Evolutionary conservation across 1,140 invertebrate genomes (phyloP), one percentile per base, ranked within the genome.

Genomic region (Cylas formicarius): DNA sequence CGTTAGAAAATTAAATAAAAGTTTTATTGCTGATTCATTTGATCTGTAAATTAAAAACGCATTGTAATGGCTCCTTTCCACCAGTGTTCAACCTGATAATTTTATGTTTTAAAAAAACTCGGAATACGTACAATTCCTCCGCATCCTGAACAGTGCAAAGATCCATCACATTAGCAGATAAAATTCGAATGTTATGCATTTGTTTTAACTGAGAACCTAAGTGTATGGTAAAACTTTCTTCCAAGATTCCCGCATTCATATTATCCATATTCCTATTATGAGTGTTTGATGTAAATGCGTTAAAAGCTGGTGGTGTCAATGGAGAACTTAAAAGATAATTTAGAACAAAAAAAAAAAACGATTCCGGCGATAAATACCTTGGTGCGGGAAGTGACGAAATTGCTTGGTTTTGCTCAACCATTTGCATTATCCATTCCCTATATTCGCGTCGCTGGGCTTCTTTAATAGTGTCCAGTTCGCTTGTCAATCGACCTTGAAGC

Each of bases 171-270:
- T 93, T 81, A 8, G 82, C 82, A 48, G 87, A 85, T 5, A 97
- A 70, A 39, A 99, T 81, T 35, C 94, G 73, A 51, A 97, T 84
- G 69, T 99, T 99, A 67, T 99, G 93, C 74, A 93, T 97, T 61
- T 96, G 91, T 70, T 99, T 99, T 69, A 98, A 78, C 70, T 99
- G 95, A 2, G 92, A 91, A 44, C 94, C 94, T 41, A 97, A 72
- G 72, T 97, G 91, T 57, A 97, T 96, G 10, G 92, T 97, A 63
- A 97, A 97, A 70, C 92, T 96, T 72, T 97, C 92, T 70, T 96
- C 90, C 57, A 89, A 48, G 60, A 68, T 14, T 62, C 67, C 62
- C 60, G 48, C 54, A 60, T 48, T 52, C 23, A 45, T 26, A 4
- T 61, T 58, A n/a, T 61, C 50, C 32, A 36, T 50, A 19, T 28